Base-by-base conservation (phyloP, 1,140 invertebrate genomes). In the Drosophila gunungcola region DNA sequence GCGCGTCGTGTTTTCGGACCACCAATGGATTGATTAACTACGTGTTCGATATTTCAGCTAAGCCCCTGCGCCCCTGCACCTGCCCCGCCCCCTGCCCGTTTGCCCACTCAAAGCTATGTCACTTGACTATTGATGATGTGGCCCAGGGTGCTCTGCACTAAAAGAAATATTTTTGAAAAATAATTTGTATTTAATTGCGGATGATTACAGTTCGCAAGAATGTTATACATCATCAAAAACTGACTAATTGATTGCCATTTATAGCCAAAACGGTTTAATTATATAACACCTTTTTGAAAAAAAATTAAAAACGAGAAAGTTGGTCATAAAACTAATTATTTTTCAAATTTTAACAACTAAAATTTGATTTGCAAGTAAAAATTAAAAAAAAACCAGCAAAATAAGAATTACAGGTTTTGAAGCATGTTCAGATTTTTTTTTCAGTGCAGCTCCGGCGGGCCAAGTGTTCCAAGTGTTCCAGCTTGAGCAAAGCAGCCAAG, bases 21-120 rank as follows among this genome's bases (percentile, higher is more conserved):
- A 85, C 82, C 82, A 85, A 86, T 85, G 82, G 82, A 85, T 85
- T 85, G 82, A 85, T 85, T 86, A 85, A 85, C 82, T 86, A 85
- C 82, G 81, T 85, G 82, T 85, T 85, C 81, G 73, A 85, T 86
- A 81, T 81, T 86, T 70, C 77, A 51, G 53, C 65, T 21, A 27
- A 27, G 32, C 49, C 9, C 39, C 48, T 36, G 16, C 0, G 7
- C n/a, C 21, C 12, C 41, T 11, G 21, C 39, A 25, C 7, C 7
- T 11, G n/a, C 55, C 25, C 13, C n/a, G 41, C 11, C 13, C 21
- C 11, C 16, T 21, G 16, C 38, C 13, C 10, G 11, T 0, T 32
- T 34, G 10, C 32, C 38, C 64, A 29, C 41, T 27, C 48, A 42
- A 42, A 42, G 49, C 65, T 77, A 69, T 84, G 80, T 85, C 80